Conservation (phyloP, 2,113 vertebrate species). For the Nyctereutes procyonoides region DNA sequence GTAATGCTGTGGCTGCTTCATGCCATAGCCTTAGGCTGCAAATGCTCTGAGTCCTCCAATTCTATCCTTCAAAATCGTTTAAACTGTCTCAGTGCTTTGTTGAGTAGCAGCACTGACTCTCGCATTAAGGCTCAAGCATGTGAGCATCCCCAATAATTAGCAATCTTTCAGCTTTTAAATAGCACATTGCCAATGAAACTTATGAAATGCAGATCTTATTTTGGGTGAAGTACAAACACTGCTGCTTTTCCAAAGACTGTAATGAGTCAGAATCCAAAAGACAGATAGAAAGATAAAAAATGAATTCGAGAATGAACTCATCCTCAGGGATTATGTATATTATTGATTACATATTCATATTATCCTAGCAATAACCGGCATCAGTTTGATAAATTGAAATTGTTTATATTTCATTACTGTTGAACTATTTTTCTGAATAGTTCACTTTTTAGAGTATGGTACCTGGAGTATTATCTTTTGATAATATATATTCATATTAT, state of each 20-base stretch:
- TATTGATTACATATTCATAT: background rate
- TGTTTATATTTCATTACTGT: background rate
- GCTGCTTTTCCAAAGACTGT: background rate
- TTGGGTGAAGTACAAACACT: background rate
- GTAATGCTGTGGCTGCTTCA: slow-evolving; percentile 73
- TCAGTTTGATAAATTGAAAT: background rate
- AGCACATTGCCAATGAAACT: background rate
- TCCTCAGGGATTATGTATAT: background rate
- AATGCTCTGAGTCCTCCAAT: slow-evolving; percentile 82
- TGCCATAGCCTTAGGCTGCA: slow-evolving; percentile 85
- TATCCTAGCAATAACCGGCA: background rate
- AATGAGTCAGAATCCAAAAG: background rate
- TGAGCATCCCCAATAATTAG: slow-evolving; percentile 65
- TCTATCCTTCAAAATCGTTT: slow-evolving; percentile 83
- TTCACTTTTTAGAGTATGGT: no score
- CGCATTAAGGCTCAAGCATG: background rate
- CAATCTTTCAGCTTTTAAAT: slow-evolving; percentile 64
- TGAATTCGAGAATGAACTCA: background rate
- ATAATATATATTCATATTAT: background rate
- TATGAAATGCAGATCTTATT: background rate
- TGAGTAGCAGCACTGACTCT: slow-evolving; percentile 40
- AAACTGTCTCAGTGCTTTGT: slow-evolving; percentile 70
- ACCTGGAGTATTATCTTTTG: no score
- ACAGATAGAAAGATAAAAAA: background rate
- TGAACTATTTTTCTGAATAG: background rate